Conservation (phyloP, 2,888 invertebrate species). For the Agonopterix heracliana region DNA sequence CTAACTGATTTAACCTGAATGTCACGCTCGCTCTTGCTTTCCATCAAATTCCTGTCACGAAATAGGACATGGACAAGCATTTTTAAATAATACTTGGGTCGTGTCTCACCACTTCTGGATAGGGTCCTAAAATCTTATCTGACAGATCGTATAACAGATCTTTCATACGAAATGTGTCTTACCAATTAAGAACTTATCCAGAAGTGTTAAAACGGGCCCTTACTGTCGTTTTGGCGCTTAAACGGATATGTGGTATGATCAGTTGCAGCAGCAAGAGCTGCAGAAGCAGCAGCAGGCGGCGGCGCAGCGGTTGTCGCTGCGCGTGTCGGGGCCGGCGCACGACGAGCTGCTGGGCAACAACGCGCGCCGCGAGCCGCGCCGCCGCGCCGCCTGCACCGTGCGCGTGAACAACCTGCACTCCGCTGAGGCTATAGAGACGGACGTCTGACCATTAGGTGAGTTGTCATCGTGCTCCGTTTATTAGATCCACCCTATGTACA, state of each 20-base stretch:
- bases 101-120: too few species aligned
- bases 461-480: background rate
- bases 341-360: slow-evolving; percentile 11
- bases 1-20: background rate
- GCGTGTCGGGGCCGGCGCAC: slow-evolving; percentile 4
- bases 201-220: too few species aligned
- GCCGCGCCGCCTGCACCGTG: slow-evolving; percentile 56
- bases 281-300: slow-evolving; percentile 42
- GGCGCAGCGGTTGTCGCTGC: slow-evolving; percentile 25
- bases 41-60: too few species aligned
- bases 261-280: slow-evolving; percentile 55
- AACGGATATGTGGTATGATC: background rate
- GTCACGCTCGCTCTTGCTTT: too few species aligned
- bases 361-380: slow-evolving; percentile 30
- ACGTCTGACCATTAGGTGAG: slow-evolving; percentile 96
- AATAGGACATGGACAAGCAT: too few species aligned
- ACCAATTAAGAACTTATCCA: too few species aligned
- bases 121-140: too few species aligned
- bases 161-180: too few species aligned
- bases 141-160: too few species aligned
- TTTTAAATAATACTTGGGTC: too few species aligned
- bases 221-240: too few species aligned
- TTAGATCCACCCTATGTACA: too few species aligned
- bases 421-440: slow-evolving; percentile 93
- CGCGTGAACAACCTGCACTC: slow-evolving; percentile 72